Conservation (phyloP, 2,113 vertebrate species). For the Nycticryphes semicollaris region DNA sequence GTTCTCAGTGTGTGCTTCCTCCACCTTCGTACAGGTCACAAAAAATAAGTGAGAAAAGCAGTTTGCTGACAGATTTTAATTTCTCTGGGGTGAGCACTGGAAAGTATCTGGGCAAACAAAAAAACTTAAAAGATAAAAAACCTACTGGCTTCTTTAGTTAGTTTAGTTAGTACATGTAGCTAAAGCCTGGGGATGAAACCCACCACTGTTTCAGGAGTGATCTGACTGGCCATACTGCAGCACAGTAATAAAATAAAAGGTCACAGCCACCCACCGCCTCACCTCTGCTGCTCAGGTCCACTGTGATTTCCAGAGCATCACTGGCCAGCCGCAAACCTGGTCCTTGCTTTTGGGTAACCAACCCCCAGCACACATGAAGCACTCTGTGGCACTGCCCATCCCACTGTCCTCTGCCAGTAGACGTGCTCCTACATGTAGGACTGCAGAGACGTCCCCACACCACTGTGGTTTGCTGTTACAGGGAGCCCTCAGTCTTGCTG, state of each 20-base stretch:
- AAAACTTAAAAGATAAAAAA: not conserved
- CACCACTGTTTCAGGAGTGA: fast-evolving
- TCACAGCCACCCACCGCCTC: not conserved
- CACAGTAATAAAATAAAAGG: not conserved
- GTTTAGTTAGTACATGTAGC: not conserved
- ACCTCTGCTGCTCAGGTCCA: not conserved
- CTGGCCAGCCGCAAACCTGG: not conserved
- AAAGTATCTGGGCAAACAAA: not conserved
- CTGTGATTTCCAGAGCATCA: not conserved
- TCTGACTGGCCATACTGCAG: not conserved
- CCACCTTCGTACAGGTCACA: not conserved
- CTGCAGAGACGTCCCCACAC: not conserved
- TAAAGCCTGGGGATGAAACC: not conserved
- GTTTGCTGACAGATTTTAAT: not conserved
- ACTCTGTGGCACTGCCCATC: not conserved
- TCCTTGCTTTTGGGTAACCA: not conserved
- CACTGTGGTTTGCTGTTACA: fast-evolving
- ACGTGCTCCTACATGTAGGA: fast-evolving
- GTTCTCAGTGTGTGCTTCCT: not conserved
- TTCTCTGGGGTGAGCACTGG: not conserved
- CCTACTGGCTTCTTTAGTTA: fast-evolving
- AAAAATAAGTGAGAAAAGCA: not conserved
- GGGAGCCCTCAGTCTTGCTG: not conserved
- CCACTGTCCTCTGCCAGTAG: not conserved
- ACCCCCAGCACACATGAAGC: not conserved